Evolutionary conservation across 2,113 vertebrate species (phyloP).

Genomic region (Antechinus flavipes): DNA sequence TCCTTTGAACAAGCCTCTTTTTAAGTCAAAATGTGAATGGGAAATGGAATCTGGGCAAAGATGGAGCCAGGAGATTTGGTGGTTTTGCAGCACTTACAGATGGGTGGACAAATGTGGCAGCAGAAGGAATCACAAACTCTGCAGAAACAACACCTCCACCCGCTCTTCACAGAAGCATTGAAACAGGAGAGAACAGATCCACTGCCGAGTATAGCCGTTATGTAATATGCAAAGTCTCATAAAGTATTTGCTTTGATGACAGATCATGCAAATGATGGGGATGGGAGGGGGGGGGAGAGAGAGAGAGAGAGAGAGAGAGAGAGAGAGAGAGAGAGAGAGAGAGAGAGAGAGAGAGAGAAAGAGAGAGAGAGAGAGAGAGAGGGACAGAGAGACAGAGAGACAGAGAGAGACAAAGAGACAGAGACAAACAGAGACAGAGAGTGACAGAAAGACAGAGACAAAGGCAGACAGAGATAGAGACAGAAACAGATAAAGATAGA

Average conservation of each 20-base stretch:
- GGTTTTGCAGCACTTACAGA: constrained; percentile 51
- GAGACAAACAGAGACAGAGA: too few species aligned
- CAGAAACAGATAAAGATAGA: too few species aligned
- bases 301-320: too few species aligned
- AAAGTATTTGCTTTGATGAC: background rate
- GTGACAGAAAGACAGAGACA: too few species aligned
- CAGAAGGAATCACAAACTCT: constrained; percentile 51
- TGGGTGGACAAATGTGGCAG: constrained; percentile 48
- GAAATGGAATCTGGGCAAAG: background rate
- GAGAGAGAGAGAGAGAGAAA: too few species aligned
- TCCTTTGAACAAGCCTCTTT: background rate
- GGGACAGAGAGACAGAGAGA: too few species aligned
- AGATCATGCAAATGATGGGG: background rate
- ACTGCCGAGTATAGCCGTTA: constrained; percentile 41
- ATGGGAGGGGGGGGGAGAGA: too few species aligned
- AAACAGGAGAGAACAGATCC: constrained; percentile 56
- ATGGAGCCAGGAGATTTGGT: background rate
- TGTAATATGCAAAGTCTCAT: constrained; percentile 20
- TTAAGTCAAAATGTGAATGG: background rate
- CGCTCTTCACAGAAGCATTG: constrained; percentile 49
- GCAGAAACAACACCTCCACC: constrained; percentile 63
- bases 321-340: too few species aligned
- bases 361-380: too few species aligned
- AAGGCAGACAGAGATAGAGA: too few species aligned
- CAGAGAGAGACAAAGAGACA: too few species aligned